Evolutionary conservation across 1,140 invertebrate species (phyloP), one percentile per base, ranked within the genome.

Genomic region (Philaenus spumarius): DNA sequence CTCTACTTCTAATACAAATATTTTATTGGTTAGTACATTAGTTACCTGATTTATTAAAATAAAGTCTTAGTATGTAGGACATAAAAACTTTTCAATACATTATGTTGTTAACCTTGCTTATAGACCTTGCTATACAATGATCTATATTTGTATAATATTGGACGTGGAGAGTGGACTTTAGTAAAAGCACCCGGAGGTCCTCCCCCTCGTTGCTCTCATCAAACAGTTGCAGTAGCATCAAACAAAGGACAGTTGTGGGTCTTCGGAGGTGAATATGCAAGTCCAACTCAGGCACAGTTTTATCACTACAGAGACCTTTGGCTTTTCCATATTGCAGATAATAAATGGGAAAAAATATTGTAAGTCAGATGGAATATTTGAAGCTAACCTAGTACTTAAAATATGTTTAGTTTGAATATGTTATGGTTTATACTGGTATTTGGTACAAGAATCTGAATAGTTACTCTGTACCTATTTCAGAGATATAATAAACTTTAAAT

Each of bases 241-340:
- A 85, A 85, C 64, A 82, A 82, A 63, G 90, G 89, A 14, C 82
- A 87, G 67, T 66, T 87, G 2, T 90, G 93, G 80, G 68, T 96
- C 35, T 96, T 96, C 81, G 93, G 93, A 19, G 94, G 94, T 5
- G 94, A 97, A 77, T 96, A 90, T 75, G 85, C 89, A 1, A 94
- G 88, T 72, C 86, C 87, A 1, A 86, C 87, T 0, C 90, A 95
- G 68, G 86, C 87, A 26, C 93, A 96, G 71, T 97, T 95, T 73
- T 88, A 95, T 73, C 94, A 97, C 71, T 97, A 94, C 69, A 86
- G 85, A 72, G 93, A 97, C 72, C 75, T 97, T 0, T 97, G 93
- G 93, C 81, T 91, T 17, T 92, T 84, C 69, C 83, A 87, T 69
- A 71, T 89, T 5, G 79, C 80, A 45, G 81, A 83, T 0, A 91